Conservation (phyloP, 2,113 vertebrate species). For the Amblyornis subalaris region DNA sequence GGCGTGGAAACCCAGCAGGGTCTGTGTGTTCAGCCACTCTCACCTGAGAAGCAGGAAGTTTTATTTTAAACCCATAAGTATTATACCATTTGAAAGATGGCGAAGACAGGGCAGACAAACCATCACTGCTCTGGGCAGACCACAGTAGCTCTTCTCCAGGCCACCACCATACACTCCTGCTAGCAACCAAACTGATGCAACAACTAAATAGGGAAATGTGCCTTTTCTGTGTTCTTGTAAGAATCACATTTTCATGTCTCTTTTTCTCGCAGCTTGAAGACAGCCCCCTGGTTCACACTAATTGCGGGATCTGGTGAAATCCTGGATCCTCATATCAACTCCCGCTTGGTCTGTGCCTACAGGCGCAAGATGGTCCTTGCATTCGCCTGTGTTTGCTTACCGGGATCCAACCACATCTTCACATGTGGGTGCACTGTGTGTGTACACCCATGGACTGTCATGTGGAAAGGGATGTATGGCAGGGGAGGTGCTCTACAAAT, state of each 20-base stretch:
- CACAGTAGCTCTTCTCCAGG: background rate
- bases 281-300: background rate
- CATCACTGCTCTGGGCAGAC: background rate
- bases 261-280: background rate
- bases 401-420: background rate
- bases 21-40: background rate
- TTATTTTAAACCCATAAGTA: background rate
- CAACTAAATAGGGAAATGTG: background rate
- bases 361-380: background rate
- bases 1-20: fast-evolving
- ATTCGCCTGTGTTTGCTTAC: background rate
- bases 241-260: background rate
- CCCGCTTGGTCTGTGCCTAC: background rate
- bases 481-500: background rate
- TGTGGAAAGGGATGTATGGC: fast-evolving
- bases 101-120: background rate
- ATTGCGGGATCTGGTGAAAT: background rate
- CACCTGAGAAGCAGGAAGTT: background rate
- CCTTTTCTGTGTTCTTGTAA: background rate
- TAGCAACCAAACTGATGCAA: background rate
- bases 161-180: fast-evolving
- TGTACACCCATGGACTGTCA: background rate
- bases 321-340: background rate
- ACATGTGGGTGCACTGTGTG: fast-evolving
- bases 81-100: background rate